A percentile compares a stretch with the other conserved stretches of the same genome.
These are phyloP conservation scores for Phalera bucephala DNA, from an alignment of 2,888 invertebrate genomes.

Conservation along the genomic window DNA sequence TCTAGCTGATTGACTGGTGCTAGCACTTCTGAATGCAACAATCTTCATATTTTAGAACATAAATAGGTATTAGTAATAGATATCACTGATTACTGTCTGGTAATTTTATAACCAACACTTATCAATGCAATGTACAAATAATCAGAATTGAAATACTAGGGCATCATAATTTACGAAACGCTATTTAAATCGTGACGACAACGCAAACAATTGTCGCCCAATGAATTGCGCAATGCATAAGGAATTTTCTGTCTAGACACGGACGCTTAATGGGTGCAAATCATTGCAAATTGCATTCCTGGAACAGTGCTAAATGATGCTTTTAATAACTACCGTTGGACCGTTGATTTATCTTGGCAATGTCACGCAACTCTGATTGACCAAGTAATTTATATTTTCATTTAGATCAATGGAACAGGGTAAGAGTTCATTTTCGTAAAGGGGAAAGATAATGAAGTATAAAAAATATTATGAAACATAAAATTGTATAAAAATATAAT, in stretches of 20 bases:
- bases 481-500: too few species aligned
- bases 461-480: too few species aligned
- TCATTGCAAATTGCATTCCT: constrained; percentile 72
- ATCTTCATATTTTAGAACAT: too few species aligned
- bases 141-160: background rate
- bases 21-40: too few species aligned
- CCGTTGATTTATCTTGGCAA: constrained; percentile 13
- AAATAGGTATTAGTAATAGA: too few species aligned
- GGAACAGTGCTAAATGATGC: constrained; percentile 49
- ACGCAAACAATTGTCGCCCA: constrained; percentile 40
- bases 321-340: constrained; percentile 46
- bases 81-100: too few species aligned
- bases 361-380: constrained; percentile 1
- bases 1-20: too few species aligned
- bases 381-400: too few species aligned
- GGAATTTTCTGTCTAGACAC: constrained; percentile 68
- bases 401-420: too few species aligned
- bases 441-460: too few species aligned
- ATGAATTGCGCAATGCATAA: constrained; percentile 63
- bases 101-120: too few species aligned
- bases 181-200: constrained; percentile 12
- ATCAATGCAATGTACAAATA: constrained; percentile 8
- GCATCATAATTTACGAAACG: background rate
- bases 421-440: too few species aligned
- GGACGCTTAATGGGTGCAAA: constrained; percentile 68